Conservation (phyloP, 1,140 invertebrate species). For the Acromyrmex heyeri region DNA sequence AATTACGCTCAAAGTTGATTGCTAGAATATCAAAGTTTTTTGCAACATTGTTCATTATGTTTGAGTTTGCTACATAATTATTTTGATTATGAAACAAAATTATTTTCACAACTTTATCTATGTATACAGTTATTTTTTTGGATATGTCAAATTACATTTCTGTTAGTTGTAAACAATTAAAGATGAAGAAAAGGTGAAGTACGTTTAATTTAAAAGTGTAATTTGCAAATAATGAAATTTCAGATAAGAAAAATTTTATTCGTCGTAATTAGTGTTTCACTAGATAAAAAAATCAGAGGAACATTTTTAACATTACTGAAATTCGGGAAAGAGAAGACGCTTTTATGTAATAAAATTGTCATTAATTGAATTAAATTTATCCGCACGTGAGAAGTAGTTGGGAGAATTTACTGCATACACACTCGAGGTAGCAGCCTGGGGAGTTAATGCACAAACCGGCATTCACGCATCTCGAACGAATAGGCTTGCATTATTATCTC, state of each 20-base stretch:
- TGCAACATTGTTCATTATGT: no score
- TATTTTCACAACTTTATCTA: no score
- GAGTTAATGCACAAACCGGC: slow-evolving; percentile 19
- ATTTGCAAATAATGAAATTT: neutral
- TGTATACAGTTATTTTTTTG: no score
- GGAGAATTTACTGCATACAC: neutral
- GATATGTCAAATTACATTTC: no score
- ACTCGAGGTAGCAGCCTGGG: neutral
- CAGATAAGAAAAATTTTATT: neutral
- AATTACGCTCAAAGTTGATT: no score
- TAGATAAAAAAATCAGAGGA: no score
- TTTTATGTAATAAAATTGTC: neutral
- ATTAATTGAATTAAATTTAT: slow-evolving; percentile 17
- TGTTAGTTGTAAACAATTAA: neutral
- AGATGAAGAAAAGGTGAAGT: neutral
- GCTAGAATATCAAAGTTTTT: no score
- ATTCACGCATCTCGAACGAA: slow-evolving; percentile 19
- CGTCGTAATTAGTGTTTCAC: slow-evolving; percentile 1
- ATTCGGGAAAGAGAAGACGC: neutral
- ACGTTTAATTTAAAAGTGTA: neutral
- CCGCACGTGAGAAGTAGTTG: neutral
- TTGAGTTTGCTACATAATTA: no score
- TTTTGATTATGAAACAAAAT: no score
- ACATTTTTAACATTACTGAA: neutral
- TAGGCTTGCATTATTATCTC: slow-evolving; percentile 40